Evolutionary conservation across 2,113 vertebrate genomes (phyloP).

Genomic region (Pterocles burchelli): DNA sequence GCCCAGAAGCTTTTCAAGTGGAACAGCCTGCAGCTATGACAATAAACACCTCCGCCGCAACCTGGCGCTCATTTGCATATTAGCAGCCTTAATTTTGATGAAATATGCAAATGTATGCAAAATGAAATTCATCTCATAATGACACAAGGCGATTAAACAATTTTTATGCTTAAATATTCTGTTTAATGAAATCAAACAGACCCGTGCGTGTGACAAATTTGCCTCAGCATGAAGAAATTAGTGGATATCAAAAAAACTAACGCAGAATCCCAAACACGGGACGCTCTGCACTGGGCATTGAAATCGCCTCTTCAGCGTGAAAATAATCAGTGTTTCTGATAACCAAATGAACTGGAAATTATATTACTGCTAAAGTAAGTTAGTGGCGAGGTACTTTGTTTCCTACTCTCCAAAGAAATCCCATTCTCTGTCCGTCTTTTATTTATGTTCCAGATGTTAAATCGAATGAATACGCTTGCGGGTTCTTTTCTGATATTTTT

Average conservation of each 20-base stretch:
- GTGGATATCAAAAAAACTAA: conserved; percentile 80
- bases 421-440: neutral
- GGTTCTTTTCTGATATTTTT: neutral
- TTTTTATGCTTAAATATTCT: conserved; percentile 99
- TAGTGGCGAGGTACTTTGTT: conserved; percentile 56
- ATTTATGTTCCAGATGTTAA: conserved; percentile 51
- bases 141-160: conserved; percentile 99
- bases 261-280: conserved; percentile 47
- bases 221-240: conserved; percentile 89
- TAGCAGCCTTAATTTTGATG: conserved; percentile 88
- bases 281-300: conserved; percentile 44
- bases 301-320: conserved; percentile 46
- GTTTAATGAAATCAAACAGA: conserved; percentile 99
- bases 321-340: conserved; percentile 51
- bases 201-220: conserved; percentile 90
- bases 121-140: conserved; percentile 98
- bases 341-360: conserved; percentile 69
- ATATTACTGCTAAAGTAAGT: conserved; percentile 64
- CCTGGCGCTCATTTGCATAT: conserved; percentile 93
- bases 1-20: conserved; percentile 82
- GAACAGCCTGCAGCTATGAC: conserved; percentile 92
- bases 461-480: neutral
- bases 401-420: neutral
- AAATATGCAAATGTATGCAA: conserved; percentile 99
- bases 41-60: conserved; percentile 96